Evolutionary conservation across 2,797 vertebrate genomes (phyloP).

Genomic region (Karalla daura): DNA sequence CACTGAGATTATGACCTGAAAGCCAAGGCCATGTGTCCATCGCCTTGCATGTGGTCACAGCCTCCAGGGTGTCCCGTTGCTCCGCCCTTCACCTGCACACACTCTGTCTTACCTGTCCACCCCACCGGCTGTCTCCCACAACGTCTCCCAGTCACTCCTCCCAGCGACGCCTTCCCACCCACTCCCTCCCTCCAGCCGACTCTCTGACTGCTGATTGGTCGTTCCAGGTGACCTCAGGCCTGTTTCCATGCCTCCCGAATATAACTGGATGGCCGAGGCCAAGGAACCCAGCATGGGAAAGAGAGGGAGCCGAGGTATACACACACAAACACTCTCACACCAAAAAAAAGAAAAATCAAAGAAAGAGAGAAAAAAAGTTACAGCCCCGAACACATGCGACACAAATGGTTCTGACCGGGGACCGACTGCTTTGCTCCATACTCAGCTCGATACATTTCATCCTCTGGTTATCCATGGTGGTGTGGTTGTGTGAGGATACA

Average conservation of each 20-base stretch:
- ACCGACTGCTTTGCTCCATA: conserved; percentile 68
- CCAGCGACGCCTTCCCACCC: conserved; percentile 14
- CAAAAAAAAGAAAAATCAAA: conserved; percentile 9
- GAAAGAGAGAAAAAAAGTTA: too few species aligned
- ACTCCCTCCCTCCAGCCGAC: conserved; percentile 27
- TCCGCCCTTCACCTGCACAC: conserved; percentile 54
- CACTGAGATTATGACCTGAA: neutral
- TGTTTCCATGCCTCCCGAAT: conserved; percentile 89
- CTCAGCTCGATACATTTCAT: conserved; percentile 72
- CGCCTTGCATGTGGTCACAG: neutral
- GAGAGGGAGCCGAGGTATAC: conserved; percentile 91
- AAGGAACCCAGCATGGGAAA: conserved; percentile 91
- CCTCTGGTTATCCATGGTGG: conserved; percentile 68
- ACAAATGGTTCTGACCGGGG: conserved; percentile 15
- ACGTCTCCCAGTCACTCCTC: conserved; percentile 55
- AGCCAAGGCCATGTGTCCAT: neutral
- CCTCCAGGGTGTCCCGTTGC: conserved; percentile 10
- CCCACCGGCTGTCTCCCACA: conserved; percentile 62
- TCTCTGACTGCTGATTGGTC: conserved; percentile 80
- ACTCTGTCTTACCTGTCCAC: conserved; percentile 65
- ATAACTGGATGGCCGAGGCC: conserved; percentile 89
- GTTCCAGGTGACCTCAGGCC: conserved; percentile 93
- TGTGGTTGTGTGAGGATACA: conserved; percentile 76
- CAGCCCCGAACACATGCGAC: conserved; percentile 12
- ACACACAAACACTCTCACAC: conserved; percentile 49